These are phyloP conservation scores for Porites rus DNA, from an alignment of 92 coral and sea anemone genomes.

Conservation along the genomic window DNA sequence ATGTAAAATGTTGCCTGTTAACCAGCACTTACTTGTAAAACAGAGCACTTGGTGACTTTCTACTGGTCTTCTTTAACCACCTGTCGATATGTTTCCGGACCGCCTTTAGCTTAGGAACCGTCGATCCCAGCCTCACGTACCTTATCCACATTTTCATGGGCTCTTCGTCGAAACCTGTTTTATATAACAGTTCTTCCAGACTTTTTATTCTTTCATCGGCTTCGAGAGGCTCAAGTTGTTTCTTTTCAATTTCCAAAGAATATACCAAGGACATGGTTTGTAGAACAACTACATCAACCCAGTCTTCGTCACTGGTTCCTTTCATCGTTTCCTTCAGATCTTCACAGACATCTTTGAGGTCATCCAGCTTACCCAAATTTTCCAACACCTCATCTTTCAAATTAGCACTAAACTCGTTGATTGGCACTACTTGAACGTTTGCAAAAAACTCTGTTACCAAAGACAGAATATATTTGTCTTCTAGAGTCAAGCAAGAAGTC, in stretches of 20 bases:
- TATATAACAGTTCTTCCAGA: slow-evolving; percentile 56
- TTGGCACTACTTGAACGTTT: slow-evolving; percentile 57
- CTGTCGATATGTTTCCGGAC: slow-evolving; percentile 53
- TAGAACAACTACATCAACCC: slow-evolving; percentile 64
- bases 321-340: slow-evolving; percentile 48
- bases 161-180: slow-evolving; percentile 48
- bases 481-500: slow-evolving; percentile 5
- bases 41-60: slow-evolving; percentile 76
- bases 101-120: slow-evolving; percentile 58
- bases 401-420: slow-evolving; percentile 71
- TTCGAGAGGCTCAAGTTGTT: slow-evolving; percentile 57
- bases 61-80: slow-evolving; percentile 65
- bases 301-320: slow-evolving; percentile 53
- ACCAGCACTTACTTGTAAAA: slow-evolving; percentile 83
- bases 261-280: slow-evolving; percentile 60
- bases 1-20: too few species aligned
- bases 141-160: slow-evolving; percentile 79
- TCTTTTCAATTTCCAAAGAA: slow-evolving; percentile 75
- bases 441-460: slow-evolving; percentile 76
- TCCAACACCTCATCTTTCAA: slow-evolving; percentile 56
- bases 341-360: slow-evolving; percentile 62
- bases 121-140: slow-evolving; percentile 50
- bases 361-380: slow-evolving; percentile 59
- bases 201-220: slow-evolving; percentile 62
- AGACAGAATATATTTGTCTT: slow-evolving; percentile 61